Base-by-base conservation (phyloP, 1,140 invertebrate species). In the Hycleus phaleratus region DNA sequence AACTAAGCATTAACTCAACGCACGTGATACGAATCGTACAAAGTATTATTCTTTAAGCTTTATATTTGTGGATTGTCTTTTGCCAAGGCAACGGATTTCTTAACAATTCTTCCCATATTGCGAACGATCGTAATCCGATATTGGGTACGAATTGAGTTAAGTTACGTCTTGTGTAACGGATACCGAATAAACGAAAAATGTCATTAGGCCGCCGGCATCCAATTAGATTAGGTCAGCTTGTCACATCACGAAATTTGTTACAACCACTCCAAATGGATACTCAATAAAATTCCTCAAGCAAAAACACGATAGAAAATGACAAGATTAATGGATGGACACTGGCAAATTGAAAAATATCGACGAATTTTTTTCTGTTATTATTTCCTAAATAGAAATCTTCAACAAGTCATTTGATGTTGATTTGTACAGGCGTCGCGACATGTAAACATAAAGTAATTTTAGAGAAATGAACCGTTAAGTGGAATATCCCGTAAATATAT, bases 101-200 rank as follows among this genome's bases (percentile, higher is more conserved):
- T 65, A 63, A 68, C 65, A 63, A 57, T 32, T 32, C 59, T 53
- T 52, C 47, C 62, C 58, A 65, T 68, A 70, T 70, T 65, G 65
- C 61, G 66, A 67, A 70, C 68, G 65, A 66, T 61, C 53, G 68
- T 70, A 70, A 70, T 70, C 67, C 65, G 65, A 70, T 69, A 68
- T 69, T 52, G 56, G 61, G 48, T 54, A 45, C 51, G 59, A 62
- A 68, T 68, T 66, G 67, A 68, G 67, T 70, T 68, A 68, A 62
- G 64, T 62, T 59, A 10, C 52, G 49, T 39, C 40, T 50, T 38
- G 38, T 52, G 61, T 53, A 58, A 58, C 61, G 63, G 57, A 63
- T 60, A 62, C 59, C 62, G 60, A 68, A 68, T 68, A 69, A 65
- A 66, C 66, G 66, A 67, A 69, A 68, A 68, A 68, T 64, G 68